Evolutionary conservation across 2,113 vertebrate species (phyloP).

Genomic region (Centropus bengalensis): DNA sequence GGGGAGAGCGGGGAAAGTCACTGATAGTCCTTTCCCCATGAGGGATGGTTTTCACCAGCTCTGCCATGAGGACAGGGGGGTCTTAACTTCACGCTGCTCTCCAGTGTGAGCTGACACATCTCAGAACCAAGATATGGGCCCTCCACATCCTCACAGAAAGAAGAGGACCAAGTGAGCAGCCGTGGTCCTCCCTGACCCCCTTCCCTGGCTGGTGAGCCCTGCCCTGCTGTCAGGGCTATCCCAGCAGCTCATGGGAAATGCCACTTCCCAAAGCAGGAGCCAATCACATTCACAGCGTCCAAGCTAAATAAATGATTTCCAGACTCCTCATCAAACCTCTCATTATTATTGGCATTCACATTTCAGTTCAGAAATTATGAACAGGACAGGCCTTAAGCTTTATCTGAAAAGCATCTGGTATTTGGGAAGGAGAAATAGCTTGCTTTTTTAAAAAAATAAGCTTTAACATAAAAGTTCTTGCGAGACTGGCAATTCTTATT

Average conservation of each 20-base stretch:
- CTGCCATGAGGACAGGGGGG: not conserved
- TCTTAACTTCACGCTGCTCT: not conserved
- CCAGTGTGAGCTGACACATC: not conserved
- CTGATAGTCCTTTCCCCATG: not conserved
- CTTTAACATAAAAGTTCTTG: not conserved
- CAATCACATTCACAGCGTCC: not conserved
- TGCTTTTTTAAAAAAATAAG: not conserved
- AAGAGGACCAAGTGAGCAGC: not conserved
- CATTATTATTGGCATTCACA: not conserved
- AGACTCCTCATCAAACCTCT: constrained; percentile 4
- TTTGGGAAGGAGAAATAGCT: constrained; percentile 9
- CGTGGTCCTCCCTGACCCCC: rapidly evolving
- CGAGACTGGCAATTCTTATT: constrained; percentile 40
- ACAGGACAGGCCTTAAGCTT: not conserved
- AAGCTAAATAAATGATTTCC: constrained; percentile 50
- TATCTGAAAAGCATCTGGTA: constrained; percentile 39
- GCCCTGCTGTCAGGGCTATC: not conserved
- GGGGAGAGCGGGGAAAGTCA: not conserved
- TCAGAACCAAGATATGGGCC: not conserved
- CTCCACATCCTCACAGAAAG: not conserved
- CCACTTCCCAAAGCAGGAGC: constrained; percentile 33
- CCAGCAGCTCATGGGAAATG: constrained; percentile 22
- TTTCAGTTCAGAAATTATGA: constrained; percentile 15
- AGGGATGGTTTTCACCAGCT: not conserved
- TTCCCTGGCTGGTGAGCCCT: not conserved